Percentiles rank a stretch among this genome's conserved stretches.
phyloP scores from a whole-genome alignment of 2,888 invertebrate species.

The Spodoptera exigua region DNA sequence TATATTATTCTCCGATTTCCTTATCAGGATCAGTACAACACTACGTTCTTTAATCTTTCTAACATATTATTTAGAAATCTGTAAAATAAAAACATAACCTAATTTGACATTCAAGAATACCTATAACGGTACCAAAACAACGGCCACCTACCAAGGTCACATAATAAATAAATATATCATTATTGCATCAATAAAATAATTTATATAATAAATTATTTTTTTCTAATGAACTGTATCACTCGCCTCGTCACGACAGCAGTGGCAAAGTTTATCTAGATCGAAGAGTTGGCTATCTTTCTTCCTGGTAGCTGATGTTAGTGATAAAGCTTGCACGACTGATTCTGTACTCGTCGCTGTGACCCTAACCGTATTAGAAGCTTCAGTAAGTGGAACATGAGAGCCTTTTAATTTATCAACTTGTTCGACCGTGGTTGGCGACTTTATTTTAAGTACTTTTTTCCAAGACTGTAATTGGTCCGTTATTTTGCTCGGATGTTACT shows the following conservation, averaged over 20 bases:
- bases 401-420: conserved; percentile 59
- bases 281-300: conserved; percentile 70
- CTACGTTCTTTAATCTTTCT: no score
- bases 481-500: not conserved
- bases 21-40: no score
- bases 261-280: conserved; percentile 77
- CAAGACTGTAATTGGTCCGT: conserved; percentile 21
- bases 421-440: conserved; percentile 33
- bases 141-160: not conserved
- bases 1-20: conserved; percentile 25
- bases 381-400: conserved; percentile 64
- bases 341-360: conserved; percentile 59
- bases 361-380: conserved; percentile 63
- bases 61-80: no score
- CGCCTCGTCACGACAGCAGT: conserved; percentile 56
- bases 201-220: conserved; percentile 17
- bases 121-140: no score
- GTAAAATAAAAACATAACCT: no score
- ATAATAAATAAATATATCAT: not conserved
- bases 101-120: no score
- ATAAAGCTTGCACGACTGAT: conserved; percentile 77
- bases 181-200: not conserved
- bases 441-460: conserved; percentile 38
- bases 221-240: conserved; percentile 44
- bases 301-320: conserved; percentile 67